phyloP scores from a whole-genome alignment of 2,113 vertebrate genomes.

The Oxyura jamaicensis region DNA sequence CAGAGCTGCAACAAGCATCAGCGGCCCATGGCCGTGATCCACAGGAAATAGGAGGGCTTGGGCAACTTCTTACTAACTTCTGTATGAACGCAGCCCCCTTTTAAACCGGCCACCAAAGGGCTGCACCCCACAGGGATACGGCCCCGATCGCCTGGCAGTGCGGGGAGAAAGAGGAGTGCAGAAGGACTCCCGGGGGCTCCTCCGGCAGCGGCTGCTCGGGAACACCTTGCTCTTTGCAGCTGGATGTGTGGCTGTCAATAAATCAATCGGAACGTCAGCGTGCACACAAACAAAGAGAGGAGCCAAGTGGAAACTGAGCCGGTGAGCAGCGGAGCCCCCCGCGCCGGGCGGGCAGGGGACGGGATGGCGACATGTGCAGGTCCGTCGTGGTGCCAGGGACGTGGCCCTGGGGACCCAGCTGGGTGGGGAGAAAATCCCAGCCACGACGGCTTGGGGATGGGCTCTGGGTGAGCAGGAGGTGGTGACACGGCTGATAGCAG shows the following conservation, averaged over 20 bases:
- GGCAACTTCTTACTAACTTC: neutral
- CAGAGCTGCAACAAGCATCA: neutral
- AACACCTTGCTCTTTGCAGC: neutral
- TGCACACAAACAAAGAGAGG: neutral
- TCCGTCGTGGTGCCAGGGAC: too few species aligned
- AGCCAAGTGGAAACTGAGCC: neutral
- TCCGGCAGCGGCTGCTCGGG: neutral
- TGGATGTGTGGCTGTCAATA: neutral
- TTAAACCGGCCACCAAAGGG: neutral
- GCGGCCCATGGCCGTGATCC: neutral
- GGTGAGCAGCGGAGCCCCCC: neutral
- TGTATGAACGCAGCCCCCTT: neutral
- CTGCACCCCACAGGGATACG: neutral
- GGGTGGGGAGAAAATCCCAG: neutral
- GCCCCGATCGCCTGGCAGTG: neutral
- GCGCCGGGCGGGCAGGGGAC: rapidly evolving
- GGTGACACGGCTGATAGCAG: neutral
- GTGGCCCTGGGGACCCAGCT: too few species aligned
- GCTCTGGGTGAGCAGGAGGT: neutral
- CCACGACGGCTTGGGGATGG: neutral
- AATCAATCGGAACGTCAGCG: neutral
- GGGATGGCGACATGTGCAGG: neutral
- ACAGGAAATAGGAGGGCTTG: neutral
- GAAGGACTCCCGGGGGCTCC: neutral
- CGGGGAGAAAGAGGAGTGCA: neutral